These are phyloP conservation scores for Corvus hawaiiensis DNA, from an alignment of 2,113 vertebrate genomes.

Conservation along the genomic window DNA sequence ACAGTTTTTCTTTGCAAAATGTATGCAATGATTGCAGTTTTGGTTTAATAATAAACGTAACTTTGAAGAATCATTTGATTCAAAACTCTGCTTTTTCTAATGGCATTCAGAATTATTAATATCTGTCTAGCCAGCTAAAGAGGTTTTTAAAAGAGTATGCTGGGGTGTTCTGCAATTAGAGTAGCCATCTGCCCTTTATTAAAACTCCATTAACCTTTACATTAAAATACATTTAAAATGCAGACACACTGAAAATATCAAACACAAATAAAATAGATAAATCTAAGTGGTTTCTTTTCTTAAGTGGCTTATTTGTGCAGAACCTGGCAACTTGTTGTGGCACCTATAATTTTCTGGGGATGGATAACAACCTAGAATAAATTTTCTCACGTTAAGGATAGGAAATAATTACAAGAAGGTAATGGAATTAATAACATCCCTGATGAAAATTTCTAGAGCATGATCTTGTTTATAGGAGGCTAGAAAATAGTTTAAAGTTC, in stretches of 20 bases:
- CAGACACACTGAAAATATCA: conserved; percentile 62
- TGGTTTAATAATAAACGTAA: conserved; percentile 74
- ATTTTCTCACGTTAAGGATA: neutral
- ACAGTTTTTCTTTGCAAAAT: conserved; percentile 70
- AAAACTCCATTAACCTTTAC: conserved; percentile 69
- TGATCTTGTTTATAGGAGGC: neutral
- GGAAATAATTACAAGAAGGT: conserved; percentile 7
- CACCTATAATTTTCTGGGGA: conserved; percentile 1
- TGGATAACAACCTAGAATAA: neutral
- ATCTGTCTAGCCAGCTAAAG: conserved; percentile 71
- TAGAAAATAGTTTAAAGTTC: neutral
- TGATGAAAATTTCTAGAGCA: neutral
- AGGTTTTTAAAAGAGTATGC: conserved; percentile 75
- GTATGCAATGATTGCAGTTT: conserved; percentile 64
- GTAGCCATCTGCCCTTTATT: conserved; percentile 67
- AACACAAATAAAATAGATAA: conserved; percentile 58
- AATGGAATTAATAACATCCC: neutral
- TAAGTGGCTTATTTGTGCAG: conserved; percentile 4
- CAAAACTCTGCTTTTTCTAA: conserved; percentile 63
- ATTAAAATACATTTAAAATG: conserved; percentile 70
- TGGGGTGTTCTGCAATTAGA: conserved; percentile 57
- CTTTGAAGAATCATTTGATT: conserved; percentile 62
- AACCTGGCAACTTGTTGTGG: neutral
- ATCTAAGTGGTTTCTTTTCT: neutral
- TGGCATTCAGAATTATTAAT: conserved; percentile 69